phyloP scores from a whole-genome alignment of 2,113 vertebrate species.

The Plestiodon gilberti region DNA sequence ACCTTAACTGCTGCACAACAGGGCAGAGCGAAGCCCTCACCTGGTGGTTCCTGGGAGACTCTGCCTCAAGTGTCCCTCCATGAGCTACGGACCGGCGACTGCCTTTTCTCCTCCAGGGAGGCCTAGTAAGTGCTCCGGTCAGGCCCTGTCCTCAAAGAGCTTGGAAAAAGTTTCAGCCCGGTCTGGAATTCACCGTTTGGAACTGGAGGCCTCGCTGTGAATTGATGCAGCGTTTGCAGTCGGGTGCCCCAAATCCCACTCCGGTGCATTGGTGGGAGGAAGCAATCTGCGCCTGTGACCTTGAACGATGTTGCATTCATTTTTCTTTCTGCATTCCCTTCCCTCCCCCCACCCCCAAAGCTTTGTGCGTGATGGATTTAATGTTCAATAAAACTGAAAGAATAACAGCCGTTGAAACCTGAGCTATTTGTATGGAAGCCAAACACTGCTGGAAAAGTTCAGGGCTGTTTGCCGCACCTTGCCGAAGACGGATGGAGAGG shows the following conservation, averaged over 20 bases:
- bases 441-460: background rate
- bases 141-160: background rate
- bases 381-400: slow-evolving; percentile 46
- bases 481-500: background rate
- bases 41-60: background rate
- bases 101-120: background rate
- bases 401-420: slow-evolving; percentile 18
- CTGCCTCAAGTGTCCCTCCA: too few relatives aligned
- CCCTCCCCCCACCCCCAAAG: background rate
- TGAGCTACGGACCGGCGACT: too few relatives aligned
- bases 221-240: accelerated
- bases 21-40: too few relatives aligned
- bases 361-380: slow-evolving; percentile 39
- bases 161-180: accelerated
- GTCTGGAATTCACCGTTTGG: accelerated
- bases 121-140: too few relatives aligned
- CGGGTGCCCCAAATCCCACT: accelerated
- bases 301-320: slow-evolving; percentile 20
- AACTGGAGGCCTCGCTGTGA: accelerated
- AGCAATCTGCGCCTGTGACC: background rate
- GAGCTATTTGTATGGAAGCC: slow-evolving; percentile 32
- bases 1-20: too few relatives aligned
- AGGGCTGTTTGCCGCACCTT: slow-evolving; percentile 20
- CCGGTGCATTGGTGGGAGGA: background rate
- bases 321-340: slow-evolving; percentile 43